Evolutionary conservation across 2,113 vertebrate species (phyloP), one percentile per base, ranked within the genome.

Genomic region (Hyperoodon ampullatus): DNA sequence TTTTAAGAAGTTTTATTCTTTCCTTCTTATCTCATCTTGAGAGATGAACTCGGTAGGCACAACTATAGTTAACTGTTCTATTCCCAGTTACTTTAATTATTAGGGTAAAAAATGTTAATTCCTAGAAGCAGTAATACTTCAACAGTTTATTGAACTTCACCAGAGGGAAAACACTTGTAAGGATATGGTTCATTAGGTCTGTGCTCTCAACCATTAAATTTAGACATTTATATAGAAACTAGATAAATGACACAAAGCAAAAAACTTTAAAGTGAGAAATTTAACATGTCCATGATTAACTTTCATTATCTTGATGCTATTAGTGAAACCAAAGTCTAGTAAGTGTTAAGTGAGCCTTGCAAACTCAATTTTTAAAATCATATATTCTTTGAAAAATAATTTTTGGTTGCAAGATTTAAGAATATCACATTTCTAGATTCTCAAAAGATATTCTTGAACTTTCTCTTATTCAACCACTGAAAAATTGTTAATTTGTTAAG

Each of bases 251-350:
- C 30, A 87, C 30, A 30, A 61, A 77, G 19, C 24, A 91, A 60
- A 70, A 47, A 92, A 60, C 9, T 86, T 83, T 63, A 26, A 92
- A 70, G 58, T 35, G 26, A 60, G 33, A 96, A 68, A 60, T 53
- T 77, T 61, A 81, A 90, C 16, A 60, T 68, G 30, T 58, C 28
- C 58, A 89, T 71, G 58, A 85, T 90, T 50, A 77, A 77, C 24
- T 95, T 92, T 86, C 28, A 93, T 96, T 92, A 89, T 78, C 60
- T 61, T 89, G 47, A 55, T 90, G 6, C 72, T 75, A 83, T 61
- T 95, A 83, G 14, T 83, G 18, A 94, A 92, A 86, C 23, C 28
- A 80, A 88, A 85, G 39, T 28, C 15, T 85, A 60, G 72, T 61
- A 66, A 75, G 82, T 95, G 30, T 55, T 87, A n/a, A 87, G 80